Conservation (phyloP, 2,888 invertebrate species). For the Prosopocoilus inquinatus region DNA sequence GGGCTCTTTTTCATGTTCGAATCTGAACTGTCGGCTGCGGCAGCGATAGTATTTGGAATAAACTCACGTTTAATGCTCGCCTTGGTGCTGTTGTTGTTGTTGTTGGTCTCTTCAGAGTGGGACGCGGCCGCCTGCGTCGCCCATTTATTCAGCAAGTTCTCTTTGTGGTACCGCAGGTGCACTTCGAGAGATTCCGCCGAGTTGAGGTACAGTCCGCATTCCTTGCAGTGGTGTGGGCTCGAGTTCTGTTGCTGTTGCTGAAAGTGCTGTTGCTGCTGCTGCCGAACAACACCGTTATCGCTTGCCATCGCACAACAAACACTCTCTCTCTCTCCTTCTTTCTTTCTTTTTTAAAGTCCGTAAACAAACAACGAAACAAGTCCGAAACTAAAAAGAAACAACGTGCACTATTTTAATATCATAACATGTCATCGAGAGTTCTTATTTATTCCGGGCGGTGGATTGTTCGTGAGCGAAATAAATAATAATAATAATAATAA, state of each 20-base stretch:
- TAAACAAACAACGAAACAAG: constrained; percentile 40
- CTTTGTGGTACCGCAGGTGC: constrained; percentile 77
- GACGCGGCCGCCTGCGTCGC: constrained; percentile 55
- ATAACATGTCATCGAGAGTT: constrained; percentile 50
- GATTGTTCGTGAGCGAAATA: constrained; percentile 32
- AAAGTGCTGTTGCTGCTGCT: constrained; percentile 35
- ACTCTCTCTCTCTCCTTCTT: constrained; percentile 14
- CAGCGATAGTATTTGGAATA: constrained; percentile 58
- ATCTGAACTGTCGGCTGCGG: constrained; percentile 76
- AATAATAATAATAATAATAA: too few species aligned
- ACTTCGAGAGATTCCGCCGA: constrained; percentile 75
- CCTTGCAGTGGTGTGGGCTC: constrained; percentile 68
- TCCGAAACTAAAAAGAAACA: constrained; percentile 45
- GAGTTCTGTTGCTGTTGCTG: constrained; percentile 56
- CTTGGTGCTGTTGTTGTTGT: constrained; percentile 67
- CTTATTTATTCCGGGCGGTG: constrained; percentile 43
- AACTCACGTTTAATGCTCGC: constrained; percentile 55
- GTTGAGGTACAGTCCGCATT: constrained; percentile 74
- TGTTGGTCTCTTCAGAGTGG: constrained; percentile 49
- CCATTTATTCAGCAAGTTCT: constrained; percentile 74
- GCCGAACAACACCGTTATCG: constrained; percentile 38
- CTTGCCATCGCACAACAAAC: constrained; percentile 43
- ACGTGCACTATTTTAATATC: constrained; percentile 49
- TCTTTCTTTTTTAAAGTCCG: constrained; percentile 4
- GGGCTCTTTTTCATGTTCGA: constrained; percentile 62